Evolutionary conservation across 2,797 vertebrate species (phyloP), one percentile per base, ranked within the genome.

Genomic region (Carapus acus): DNA sequence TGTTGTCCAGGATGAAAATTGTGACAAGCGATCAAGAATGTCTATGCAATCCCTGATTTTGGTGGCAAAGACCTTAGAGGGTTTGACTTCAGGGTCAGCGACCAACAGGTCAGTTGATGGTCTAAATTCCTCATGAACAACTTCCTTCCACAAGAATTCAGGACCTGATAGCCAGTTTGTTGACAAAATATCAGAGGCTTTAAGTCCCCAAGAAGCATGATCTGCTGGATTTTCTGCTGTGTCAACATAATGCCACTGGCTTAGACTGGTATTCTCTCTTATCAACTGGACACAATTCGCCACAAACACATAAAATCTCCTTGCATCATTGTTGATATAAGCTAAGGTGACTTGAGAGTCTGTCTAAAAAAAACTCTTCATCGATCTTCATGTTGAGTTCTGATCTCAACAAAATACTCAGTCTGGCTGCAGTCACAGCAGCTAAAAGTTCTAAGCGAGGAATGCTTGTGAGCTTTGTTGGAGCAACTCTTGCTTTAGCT

Each of bases 1-100:
- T 54, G 49, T 73, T 3, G 2, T 41, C 67, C 67, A 69, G 4
- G 60, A 48, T 1, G 73, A 76, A 8, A 71, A 76, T 50, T 45
- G 71, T 2, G 46, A 3, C 1, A 78, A 21, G 1, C 41, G 46
- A 12, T 73, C 41, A 34, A 38, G 14, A 75, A 33, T 9, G 24
- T 27, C 24, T 9, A n/a, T 27, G 24, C 9, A 4, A 5, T 27
- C 24, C 24, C 9, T 27, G 27, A 11, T 46, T 9, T 41, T 36
- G 9, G 38, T 48, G 1, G 4, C 42, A 9, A 43, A 20, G 7
- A 62, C 62, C 1, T 54, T 31, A 15, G 42, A 55, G 7, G 17
- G 59, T 11, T 14, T 21, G 1, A 72, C 3, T 38, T 72, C 51
- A 24, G 60, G 56, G 14, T 33, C 11, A 13, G 9, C 14, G 31